Base-by-base conservation (phyloP, 1,140 invertebrate species). In the Laodelphax striatellus region DNA sequence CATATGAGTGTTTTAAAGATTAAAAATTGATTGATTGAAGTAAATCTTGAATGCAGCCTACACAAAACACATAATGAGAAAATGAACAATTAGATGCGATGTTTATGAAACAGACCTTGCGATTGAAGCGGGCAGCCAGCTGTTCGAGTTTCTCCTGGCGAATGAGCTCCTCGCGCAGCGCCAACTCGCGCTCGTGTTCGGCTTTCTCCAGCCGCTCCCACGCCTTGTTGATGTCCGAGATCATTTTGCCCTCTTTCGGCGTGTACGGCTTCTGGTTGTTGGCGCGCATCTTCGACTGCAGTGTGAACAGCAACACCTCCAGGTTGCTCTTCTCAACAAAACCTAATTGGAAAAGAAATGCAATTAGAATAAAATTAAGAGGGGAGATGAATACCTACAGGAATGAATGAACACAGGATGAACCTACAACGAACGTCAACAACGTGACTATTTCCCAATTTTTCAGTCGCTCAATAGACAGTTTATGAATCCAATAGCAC, bases 121-220 rank as follows among this genome's bases (percentile, higher is more conserved):
- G 83, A 73, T 98, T 96, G 76, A 99, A 99, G 70, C 97, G 82
- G n/a, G 94, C 93, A 5, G 97, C 97, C 34, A 99, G 75, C 73
- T 99, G 97, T 71, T 99, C 97, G 11, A 99, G 77, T 75, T 99
- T 99, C 76, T 99, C 97, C 80, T 99, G 97, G 17, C 97, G 83
- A 57, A 99, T 99, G 13, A 99, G 76, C 73, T 99, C 97, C 74
- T 98, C 94, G 38, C 94, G 79, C 2, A 99, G 75, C 0, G 97
- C 95, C 55, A 99, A 76, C 77, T 99, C 97, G 6, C 72, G 79
- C 71, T 98, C 95, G 74, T 99, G 97, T 75, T 99, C 97, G 21
- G 97, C 88, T 74, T 97, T 98, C 76, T 99, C 97, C 14, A 99
- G 77, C 5, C 87, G 77, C 72, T 98, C 94, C 97, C 97, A 99